Conservation (phyloP, 2,888 invertebrate species). For the Agrochola macilenta region DNA sequence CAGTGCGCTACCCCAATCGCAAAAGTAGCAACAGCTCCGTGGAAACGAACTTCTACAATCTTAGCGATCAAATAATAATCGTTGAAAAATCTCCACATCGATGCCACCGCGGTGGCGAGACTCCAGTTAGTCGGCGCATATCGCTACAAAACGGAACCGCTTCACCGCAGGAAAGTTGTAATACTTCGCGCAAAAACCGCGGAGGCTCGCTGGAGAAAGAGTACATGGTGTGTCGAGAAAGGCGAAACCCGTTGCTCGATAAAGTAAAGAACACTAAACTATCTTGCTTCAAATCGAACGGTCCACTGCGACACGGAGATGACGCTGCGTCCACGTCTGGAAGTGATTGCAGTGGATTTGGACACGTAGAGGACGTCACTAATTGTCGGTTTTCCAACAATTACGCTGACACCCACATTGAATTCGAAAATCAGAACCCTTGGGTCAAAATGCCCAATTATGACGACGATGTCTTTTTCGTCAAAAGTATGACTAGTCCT, state of each 20-base stretch:
- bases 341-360: conserved; percentile 89
- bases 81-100: conserved; percentile 90
- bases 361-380: conserved; percentile 84
- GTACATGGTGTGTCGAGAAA: conserved; percentile 91
- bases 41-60: conserved; percentile 93
- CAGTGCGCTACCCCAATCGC: conserved; percentile 91
- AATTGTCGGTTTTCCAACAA: conserved; percentile 82
- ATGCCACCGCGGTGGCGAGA: conserved; percentile 82
- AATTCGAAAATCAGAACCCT: conserved; percentile 88
- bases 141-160: conserved; percentile 85
- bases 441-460: conserved; percentile 88
- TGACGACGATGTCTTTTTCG: conserved; percentile 88
- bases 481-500: conserved; percentile 82
- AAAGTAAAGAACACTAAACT: conserved; percentile 93
- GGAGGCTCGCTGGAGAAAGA: conserved; percentile 90
- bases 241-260: conserved; percentile 93
- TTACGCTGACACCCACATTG: conserved; percentile 82
- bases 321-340: conserved; percentile 89
- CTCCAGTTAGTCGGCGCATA: conserved; percentile 85
- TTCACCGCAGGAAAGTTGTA: conserved; percentile 88
- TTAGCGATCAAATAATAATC: conserved; percentile 91
- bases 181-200: conserved; percentile 87
- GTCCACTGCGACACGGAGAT: conserved; percentile 87
- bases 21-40: conserved; percentile 92
- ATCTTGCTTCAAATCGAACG: conserved; percentile 92